Evolutionary conservation across 1,140 invertebrate species (phyloP), one percentile per base, ranked within the genome.

Genomic region (Charaxes varanes): DNA sequence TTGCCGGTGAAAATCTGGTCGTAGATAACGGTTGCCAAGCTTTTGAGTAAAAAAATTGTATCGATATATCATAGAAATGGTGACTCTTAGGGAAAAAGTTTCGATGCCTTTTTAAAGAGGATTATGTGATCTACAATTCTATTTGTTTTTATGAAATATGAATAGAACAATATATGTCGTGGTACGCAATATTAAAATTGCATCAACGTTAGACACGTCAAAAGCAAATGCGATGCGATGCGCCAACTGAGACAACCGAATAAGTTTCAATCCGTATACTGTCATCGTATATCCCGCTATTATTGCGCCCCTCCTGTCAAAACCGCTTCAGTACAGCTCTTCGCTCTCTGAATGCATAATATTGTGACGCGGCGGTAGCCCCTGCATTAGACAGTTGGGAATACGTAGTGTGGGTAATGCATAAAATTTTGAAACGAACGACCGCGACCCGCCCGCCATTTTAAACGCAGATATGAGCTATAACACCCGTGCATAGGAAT

Each of bases 361-460:
- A 48, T 49, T 49, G 41, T 57, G 53, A 46, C 40, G 38, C 33
- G 40, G 27, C 42, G 41, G 47, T 42, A 36, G 41, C 26, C 42
- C 22, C 47, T 61, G 53, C 58, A 51, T 28, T 42, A 51, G 58
- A 61, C 58, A 61, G 53, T 33, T 28, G 40, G 41, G 48, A 52
- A 53, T 53, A 50, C 36, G 41, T 44, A 34, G 47, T 26, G 43
- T 51, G 53, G 43, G 44, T 62, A 57, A 62, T 57, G 58, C 58
- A 62, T 57, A 60, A 60, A 55, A 62, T 62, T 62, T 57, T 44
- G 42, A 41, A 53, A 43, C 34, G 26, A 40, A 41, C 47, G 32
- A 44, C 47, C 47, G 49, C 37, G 33, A 22, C 27, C 35, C 44
- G 26, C 34, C 41, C 44, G 44, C 48, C 35, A 41, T 56, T 50